Evolutionary conservation across 2,888 invertebrate genomes (phyloP).

Genomic region (Polydrusus pterygomalis): DNA sequence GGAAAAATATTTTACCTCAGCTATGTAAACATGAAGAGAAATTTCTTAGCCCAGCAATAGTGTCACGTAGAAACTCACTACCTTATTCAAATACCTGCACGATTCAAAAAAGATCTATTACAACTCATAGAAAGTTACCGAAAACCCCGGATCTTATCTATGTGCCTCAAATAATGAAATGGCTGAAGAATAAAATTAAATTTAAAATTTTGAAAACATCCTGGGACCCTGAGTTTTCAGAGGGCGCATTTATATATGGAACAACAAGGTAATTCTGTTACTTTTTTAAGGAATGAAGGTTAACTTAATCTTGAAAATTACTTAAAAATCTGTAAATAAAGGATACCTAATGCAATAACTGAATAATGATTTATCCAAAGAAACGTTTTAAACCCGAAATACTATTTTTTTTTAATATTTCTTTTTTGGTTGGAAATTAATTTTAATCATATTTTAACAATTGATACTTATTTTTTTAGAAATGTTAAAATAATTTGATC

Average conservation of each 20-base stretch:
- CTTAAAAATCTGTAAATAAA: too few species aligned
- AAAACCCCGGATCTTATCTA: slow-evolving; percentile 70
- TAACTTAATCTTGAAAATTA: too few species aligned
- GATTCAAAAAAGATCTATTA: slow-evolving; percentile 23
- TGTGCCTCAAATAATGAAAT: slow-evolving; percentile 69
- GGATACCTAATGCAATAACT: too few species aligned
- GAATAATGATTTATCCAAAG: too few species aligned
- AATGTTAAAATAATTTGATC: too few species aligned
- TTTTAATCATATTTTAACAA: too few species aligned
- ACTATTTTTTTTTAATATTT: too few species aligned
- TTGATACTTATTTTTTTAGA: too few species aligned
- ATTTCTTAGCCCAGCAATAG: slow-evolving; percentile 6
- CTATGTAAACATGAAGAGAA: neutral
- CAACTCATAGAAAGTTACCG: slow-evolving; percentile 58
- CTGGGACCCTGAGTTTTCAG: slow-evolving; percentile 71
- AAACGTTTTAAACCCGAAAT: too few species aligned
- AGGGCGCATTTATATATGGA: slow-evolving; percentile 71
- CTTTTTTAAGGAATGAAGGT: neutral
- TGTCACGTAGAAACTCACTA: neutral
- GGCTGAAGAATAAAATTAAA: slow-evolving; percentile 69
- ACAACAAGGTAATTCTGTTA: slow-evolving; percentile 52
- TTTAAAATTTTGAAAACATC: slow-evolving; percentile 67
- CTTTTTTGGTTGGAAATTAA: too few species aligned
- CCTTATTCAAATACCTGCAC: neutral
- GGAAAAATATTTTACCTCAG: slow-evolving; percentile 10